phyloP scores from a whole-genome alignment of 2,113 vertebrate genomes.

The Tapirus terrestris region DNA sequence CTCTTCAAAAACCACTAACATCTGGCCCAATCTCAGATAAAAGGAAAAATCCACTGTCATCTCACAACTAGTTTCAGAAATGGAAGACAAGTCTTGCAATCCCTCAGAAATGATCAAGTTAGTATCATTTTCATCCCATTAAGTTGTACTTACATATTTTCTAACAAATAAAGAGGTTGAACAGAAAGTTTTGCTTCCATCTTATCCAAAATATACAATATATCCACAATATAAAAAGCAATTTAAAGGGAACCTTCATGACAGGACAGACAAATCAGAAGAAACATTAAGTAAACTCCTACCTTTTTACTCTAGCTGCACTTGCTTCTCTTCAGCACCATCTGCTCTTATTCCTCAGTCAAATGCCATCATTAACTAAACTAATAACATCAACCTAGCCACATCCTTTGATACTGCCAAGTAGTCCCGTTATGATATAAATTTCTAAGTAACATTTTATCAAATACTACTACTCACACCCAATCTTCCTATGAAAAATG shows the following conservation, averaged over 20 bases:
- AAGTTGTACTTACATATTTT: background rate
- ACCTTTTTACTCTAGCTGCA: background rate
- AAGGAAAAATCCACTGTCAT: background rate
- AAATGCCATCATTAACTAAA: background rate
- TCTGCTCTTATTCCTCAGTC: background rate
- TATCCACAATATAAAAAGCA: background rate
- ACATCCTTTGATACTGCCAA: background rate
- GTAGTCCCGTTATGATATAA: background rate
- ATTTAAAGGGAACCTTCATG: background rate
- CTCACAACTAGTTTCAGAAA: background rate
- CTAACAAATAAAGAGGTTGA: background rate
- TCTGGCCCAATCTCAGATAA: background rate
- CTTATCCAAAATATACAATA: background rate
- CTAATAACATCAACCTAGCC: background rate
- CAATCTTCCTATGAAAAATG: background rate
- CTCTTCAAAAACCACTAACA: background rate
- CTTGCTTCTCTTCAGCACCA: background rate
- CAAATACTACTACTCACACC: background rate
- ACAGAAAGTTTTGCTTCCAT: background rate
- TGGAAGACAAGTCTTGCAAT: background rate
- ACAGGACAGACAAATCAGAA: background rate
- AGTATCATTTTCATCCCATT: background rate
- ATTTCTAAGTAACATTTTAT: background rate
- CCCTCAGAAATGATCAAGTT: background rate
- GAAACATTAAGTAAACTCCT: background rate